phyloP scores from a whole-genome alignment of 2,797 vertebrate species.

The Acanthiza pusilla region DNA sequence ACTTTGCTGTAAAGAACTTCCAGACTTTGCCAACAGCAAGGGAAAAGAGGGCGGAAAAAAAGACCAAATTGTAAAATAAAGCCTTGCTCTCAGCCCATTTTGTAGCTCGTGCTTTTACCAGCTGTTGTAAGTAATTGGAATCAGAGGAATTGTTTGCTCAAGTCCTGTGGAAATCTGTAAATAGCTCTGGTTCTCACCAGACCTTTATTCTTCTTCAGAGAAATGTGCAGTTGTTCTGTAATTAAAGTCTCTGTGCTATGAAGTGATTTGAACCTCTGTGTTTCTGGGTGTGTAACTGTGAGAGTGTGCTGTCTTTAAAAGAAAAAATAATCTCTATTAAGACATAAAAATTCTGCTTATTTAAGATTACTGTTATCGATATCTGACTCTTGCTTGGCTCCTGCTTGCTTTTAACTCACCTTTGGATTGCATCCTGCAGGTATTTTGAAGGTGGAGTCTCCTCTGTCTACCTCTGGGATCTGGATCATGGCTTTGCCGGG shows the following conservation, averaged over 20 bases:
- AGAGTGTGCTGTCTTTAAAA: background rate
- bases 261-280: background rate
- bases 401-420: background rate
- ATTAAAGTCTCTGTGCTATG: background rate
- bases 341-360: background rate
- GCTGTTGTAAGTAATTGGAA: constrained; percentile 42
- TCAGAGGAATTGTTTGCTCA: background rate
- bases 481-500: constrained; percentile 98
- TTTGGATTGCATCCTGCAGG: constrained; percentile 71
- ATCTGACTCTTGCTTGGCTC: background rate
- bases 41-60: background rate
- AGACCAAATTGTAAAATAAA: background rate
- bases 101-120: background rate
- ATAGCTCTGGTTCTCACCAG: background rate
- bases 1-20: constrained; percentile 18
- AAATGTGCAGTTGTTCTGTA: background rate
- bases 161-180: background rate
- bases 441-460: constrained; percentile 99
- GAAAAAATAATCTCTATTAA: background rate
- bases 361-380: background rate
- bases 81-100: background rate
- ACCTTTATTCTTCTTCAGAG: background rate
- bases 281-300: background rate
- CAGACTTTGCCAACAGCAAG: background rate
- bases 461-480: constrained; percentile 98